A percentile compares a stretch with the other conserved stretches of the same genome.
phyloP scores from a whole-genome alignment of 2,888 invertebrate species.

The Xylophagus ater region DNA sequence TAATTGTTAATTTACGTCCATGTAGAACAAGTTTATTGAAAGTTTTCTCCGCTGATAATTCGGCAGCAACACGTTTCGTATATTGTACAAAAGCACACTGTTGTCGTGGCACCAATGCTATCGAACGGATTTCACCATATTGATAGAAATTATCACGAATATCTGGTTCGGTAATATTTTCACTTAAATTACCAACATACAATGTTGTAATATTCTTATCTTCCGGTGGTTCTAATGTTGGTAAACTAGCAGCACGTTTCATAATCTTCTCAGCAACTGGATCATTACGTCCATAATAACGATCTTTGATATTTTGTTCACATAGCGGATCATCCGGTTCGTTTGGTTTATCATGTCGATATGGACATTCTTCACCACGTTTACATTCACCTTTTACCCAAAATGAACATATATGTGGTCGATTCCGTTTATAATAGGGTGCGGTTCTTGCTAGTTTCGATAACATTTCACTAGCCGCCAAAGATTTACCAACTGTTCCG shows the following conservation, averaged over 20 bases:
- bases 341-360: constrained; percentile 85
- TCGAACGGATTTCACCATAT: constrained; percentile 91
- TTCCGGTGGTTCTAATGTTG: constrained; percentile 89
- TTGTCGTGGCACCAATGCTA: constrained; percentile 85
- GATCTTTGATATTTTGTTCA: constrained; percentile 85
- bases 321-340: constrained; percentile 90
- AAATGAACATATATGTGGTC: constrained; percentile 89
- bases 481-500: constrained; percentile 54
- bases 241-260: constrained; percentile 81
- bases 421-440: constrained; percentile 84
- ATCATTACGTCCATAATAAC: constrained; percentile 85
- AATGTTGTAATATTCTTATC: constrained; percentile 93
- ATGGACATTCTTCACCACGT: constrained; percentile 88
- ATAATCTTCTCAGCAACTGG: constrained; percentile 87
- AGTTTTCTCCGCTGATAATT: constrained; percentile 87
- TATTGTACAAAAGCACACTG: constrained; percentile 97
- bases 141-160: constrained; percentile 96
- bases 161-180: constrained; percentile 78
- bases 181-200: constrained; percentile 93
- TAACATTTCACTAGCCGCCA: constrained; percentile 65
- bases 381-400: constrained; percentile 94
- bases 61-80: constrained; percentile 80
- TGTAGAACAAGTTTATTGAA: constrained; percentile 82
- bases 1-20: constrained; percentile 85
- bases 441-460: constrained; percentile 77